Evolutionary conservation across 2,797 vertebrate species (phyloP), one percentile per base, ranked within the genome.

Genomic region (Eulemur mongoz): DNA sequence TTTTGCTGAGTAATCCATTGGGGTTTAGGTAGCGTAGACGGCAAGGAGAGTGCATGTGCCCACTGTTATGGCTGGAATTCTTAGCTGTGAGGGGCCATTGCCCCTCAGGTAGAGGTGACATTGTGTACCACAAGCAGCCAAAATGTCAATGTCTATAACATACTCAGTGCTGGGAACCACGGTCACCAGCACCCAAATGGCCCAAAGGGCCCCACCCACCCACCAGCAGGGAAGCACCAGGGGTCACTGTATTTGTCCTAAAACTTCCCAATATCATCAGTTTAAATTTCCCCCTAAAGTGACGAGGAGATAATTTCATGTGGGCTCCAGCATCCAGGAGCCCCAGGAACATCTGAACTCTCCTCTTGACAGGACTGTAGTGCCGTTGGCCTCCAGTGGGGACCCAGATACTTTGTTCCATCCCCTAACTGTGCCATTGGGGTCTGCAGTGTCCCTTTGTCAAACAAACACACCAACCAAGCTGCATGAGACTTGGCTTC

Each of bases 161-260:
- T 45, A 23, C 32, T 30, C 30, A 82, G 35, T 78, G 32, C 10
- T 23, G 32, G 20, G 32, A 76, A 52, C 48, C 75, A 35, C 4
- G 20, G 75, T 78, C 12, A 8, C 48, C 7, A 12, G 10, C 38
- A 43, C 27, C 25, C 18, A 18, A 18, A 61, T 69, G 70, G 14
- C 27, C 48, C 22, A 25, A 43, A 17, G 15, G n/a, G 27, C 5
- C 20, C 43, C 0, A 14, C 9, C 35, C 0, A 10, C 9, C 20
- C 35, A 48, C 45, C 54, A 45, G 30, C 15, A 78, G 12, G 25
- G 67, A 84, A 61, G 20, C 14, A 78, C 30, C 87, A 50, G 5
- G 10, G 27, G 11, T 38, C 50, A 30, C 72, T 30, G 9, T 70
- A 18, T 80, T 83, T 63, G 63, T 72, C 43, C 17, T 2, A 27